These are phyloP conservation scores for Lagocephalus sceleratus DNA, from an alignment of 2,797 vertebrate genomes.

Conservation along the genomic window DNA sequence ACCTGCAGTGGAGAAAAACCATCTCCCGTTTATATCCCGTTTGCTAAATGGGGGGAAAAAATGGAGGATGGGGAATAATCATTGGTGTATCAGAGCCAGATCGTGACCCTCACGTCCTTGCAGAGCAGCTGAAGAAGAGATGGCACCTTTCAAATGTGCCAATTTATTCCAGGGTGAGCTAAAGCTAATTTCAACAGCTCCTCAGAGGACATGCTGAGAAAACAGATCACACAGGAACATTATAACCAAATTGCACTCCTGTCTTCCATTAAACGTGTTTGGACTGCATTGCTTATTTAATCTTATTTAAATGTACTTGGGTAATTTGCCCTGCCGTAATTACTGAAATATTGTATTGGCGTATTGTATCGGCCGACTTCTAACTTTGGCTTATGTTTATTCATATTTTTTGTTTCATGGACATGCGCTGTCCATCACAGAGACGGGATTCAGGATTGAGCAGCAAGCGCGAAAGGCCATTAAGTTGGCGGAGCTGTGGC, in stretches of 20 bases:
- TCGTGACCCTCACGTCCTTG: slow-evolving; percentile 59
- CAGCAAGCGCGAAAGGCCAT: slow-evolving; percentile 58
- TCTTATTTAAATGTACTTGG: slow-evolving; percentile 53
- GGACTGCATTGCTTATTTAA: slow-evolving; percentile 48
- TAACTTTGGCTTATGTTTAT: slow-evolving; percentile 47
- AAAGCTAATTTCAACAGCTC: slow-evolving; percentile 58
- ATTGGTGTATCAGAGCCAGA: slow-evolving; percentile 48
- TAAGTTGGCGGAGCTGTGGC: slow-evolving; percentile 56
- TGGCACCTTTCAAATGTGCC: slow-evolving; percentile 49
- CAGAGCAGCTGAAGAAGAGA: too few relatives aligned
- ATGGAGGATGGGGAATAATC: slow-evolving; percentile 37
- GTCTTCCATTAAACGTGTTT: slow-evolving; percentile 55
- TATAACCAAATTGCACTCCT: slow-evolving; percentile 38
- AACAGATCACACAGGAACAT: slow-evolving; percentile 42
- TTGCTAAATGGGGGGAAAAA: slow-evolving; percentile 31
- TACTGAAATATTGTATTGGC: slow-evolving; percentile 53
- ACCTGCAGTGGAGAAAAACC: slow-evolving; percentile 32
- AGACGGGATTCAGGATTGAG: slow-evolving; percentile 45
- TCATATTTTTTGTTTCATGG: slow-evolving; percentile 44
- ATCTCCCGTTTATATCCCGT: slow-evolving; percentile 45
- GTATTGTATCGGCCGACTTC: slow-evolving; percentile 46
- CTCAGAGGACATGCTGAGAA: slow-evolving; percentile 57
- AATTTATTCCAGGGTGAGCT: slow-evolving; percentile 48
- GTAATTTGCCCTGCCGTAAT: slow-evolving; percentile 61
- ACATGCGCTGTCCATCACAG: slow-evolving; percentile 47